Base-by-base conservation (phyloP, 2,113 vertebrate genomes). In the Pipra filicauda region DNA sequence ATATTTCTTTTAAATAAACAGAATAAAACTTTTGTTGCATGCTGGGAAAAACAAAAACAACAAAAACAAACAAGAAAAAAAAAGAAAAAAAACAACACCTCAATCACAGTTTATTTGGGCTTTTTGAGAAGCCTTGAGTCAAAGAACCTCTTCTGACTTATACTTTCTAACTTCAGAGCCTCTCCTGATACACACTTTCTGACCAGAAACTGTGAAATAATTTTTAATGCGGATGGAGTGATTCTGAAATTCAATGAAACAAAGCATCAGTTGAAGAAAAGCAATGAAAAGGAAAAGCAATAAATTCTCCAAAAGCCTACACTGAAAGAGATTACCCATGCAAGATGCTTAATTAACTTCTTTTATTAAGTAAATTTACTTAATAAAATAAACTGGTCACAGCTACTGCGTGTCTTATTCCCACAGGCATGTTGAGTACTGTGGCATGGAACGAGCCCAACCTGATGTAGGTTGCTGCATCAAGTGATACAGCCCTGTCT, bases 311-410 rank as follows among this genome's bases (percentile, higher is more conserved):
- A 71, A 86, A 91, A 92, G 39, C 44, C 48, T 75, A 5, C 37
- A 33, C 24, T 85, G 70, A 92, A 96, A 95, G 66, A 67, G 49
- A 83, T 88, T 52, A 91, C 28, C n/a, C 91, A 93, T 73, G 85
- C 89, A 75, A 93, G 69, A 79, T 64, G 27, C 75, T 92, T 77
- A 93, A 94, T 95, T 95, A 92, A 67, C 61, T 92, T 28, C 31
- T 87, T 94, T 91, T 89, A 92, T 87, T 81, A 85, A 93, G 58
- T 57, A 70, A 80, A 93, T 84, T 77, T 62, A 59, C 85, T 74
- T 77, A 57, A 69, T 57, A 58, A 81, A 86, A 66, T 75, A 74
- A 93, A 83, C n/a, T 30, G 43, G 44, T 77, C 77, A n/a, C 58
- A 91, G 70, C 35, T 30, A 23, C 37, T 37, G 10, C 7, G 2